Evolutionary conservation across 2,888 invertebrate genomes (phyloP).

Genomic region (Cantharis rustica): DNA sequence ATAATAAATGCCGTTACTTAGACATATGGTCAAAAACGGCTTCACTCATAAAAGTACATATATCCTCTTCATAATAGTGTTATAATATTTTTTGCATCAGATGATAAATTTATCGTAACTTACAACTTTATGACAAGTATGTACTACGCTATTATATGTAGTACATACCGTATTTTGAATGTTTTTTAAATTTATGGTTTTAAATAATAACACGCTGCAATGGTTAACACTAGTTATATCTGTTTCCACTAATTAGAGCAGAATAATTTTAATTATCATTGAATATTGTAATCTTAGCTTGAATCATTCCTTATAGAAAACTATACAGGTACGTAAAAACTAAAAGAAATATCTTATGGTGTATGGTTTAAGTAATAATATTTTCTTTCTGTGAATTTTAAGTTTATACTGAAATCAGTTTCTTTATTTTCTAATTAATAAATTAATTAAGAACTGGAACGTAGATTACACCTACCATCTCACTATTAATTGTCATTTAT

Average conservation of each 20-base stretch:
- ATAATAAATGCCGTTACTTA: not conserved
- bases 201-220: not conserved
- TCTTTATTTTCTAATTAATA: not conserved
- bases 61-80: not conserved
- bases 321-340: not conserved
- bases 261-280: conserved; percentile 13
- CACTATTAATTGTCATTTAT: not conserved
- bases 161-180: not conserved
- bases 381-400: not conserved
- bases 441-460: not conserved
- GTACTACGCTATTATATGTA: no score
- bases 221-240: not conserved
- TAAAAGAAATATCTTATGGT: not conserved
- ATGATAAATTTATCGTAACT: not conserved
- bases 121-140: not conserved
- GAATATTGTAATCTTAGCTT: not conserved
- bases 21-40: not conserved
- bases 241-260: conserved; percentile 15
- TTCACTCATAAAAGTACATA: not conserved
- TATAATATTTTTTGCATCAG: not conserved
- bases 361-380: not conserved
- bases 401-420: not conserved
- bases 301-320: not conserved
- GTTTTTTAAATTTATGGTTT: not conserved
- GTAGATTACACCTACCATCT: not conserved